Conservation (phyloP, 2,797 vertebrate genomes). For the Pipistrellus pipistrellus region DNA sequence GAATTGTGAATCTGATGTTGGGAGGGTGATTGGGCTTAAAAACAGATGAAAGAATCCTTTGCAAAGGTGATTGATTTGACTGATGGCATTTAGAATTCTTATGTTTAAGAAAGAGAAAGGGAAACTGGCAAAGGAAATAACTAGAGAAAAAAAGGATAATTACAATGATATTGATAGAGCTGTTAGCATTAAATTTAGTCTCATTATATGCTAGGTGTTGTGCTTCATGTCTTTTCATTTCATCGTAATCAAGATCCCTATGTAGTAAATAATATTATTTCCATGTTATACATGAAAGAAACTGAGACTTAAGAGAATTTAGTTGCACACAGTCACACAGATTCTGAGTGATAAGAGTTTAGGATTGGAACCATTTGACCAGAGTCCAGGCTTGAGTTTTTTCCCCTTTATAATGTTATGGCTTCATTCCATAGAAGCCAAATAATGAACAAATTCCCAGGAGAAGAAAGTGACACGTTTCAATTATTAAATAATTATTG, state of each 20-base stretch:
- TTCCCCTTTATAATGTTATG: neutral
- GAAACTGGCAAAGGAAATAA: neutral
- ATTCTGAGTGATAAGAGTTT: neutral
- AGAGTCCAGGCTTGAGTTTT: neutral
- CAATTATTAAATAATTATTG: neutral
- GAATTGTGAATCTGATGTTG: neutral
- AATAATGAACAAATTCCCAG: neutral
- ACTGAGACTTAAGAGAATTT: neutral
- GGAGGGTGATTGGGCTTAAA: neutral
- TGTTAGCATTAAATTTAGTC: neutral
- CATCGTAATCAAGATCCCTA: neutral
- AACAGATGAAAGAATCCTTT: conserved; percentile 11
- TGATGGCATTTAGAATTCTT: neutral
- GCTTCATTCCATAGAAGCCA: neutral
- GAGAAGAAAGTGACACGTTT: neutral
- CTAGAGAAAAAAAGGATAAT: neutral
- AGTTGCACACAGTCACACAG: neutral
- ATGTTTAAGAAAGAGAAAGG: neutral
- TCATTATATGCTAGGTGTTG: neutral
- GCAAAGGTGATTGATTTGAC: neutral
- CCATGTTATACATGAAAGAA: neutral
- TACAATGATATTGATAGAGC: neutral
- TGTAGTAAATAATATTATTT: neutral
- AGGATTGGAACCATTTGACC: neutral
- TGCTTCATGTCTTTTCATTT: neutral